Evolutionary conservation across 1,140 invertebrate genomes (phyloP), one percentile per base, ranked within the genome.

Genomic region (Eumaeus atala): DNA sequence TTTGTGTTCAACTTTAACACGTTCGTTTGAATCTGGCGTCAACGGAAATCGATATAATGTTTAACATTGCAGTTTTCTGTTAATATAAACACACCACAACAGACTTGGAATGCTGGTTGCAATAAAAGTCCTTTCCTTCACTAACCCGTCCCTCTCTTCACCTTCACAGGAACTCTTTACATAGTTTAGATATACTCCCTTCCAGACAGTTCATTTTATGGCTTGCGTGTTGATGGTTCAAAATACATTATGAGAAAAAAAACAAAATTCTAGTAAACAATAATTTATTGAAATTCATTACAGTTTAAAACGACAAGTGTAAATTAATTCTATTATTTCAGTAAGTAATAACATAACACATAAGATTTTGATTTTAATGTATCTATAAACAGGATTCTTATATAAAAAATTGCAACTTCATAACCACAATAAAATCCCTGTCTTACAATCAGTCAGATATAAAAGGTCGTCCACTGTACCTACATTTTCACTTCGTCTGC

Each of bases 211-310:
- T 61, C 35, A 49, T n/a, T n/a, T n/a, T n/a, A n/a, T n/a, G 48
- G 16, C 48, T 36, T 28, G 6, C 2, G 6, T 28, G 21, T 3
- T 28, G 21, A 28, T 6, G 21, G 21, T 28, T 28, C 6, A 28
- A 28, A 28, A 28, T 18, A 12, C 9, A 28, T 37, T n/a, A 12
- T 16, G n/a, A 42, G 3, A 37, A 62, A 54, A 51, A 59, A 65
- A 57, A 59, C 37, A 59, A 52, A 58, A 49, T 54, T 50, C 51
- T 62, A 37, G 60, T 62, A 65, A 65, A 59, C 63, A 65, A 65
- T 65, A 65, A 65, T 65, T 65, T 65, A 65, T 62, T 63, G 12
- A 57, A 54, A 58, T 57, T 53, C 34, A 57, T 61, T 61, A 61
- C 62, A 64, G 56, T 58, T 58, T 56, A 57, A 64, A 60, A 59